Percentiles rank a stretch among this genome's conserved stretches.
Evolutionary conservation across 2,888 invertebrate species (phyloP).

Genomic region (Rhodophaea formosa): DNA sequence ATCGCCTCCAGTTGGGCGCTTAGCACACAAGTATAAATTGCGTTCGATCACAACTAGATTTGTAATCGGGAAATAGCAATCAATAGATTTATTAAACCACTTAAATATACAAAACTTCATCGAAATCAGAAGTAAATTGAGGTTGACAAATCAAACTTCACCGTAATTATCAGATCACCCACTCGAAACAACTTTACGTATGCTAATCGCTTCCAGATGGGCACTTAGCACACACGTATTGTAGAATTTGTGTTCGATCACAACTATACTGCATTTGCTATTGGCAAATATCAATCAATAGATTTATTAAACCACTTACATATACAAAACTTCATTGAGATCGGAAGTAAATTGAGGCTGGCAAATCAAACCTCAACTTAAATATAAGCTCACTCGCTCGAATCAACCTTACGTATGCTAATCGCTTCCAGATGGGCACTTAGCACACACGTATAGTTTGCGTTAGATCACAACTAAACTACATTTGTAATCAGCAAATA

Average conservation of each 20-base stretch:
- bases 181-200: not conserved
- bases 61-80: conserved; percentile 41
- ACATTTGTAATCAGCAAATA: conserved; percentile 40
- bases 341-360: no score
- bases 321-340: no score
- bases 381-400: not conserved
- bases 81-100: no score
- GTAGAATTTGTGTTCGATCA: conserved; percentile 33
- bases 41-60: conserved; percentile 36
- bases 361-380: not conserved
- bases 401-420: not conserved
- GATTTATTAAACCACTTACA: no score
- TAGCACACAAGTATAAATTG: conserved; percentile 28
- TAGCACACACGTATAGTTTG: conserved; percentile 28
- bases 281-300: no score
- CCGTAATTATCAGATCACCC: not conserved
- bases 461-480: conserved; percentile 36
- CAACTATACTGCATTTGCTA: conserved; percentile 40
- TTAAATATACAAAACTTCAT: no score
- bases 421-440: conserved; percentile 1
- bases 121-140: no score
- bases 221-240: conserved; percentile 23
- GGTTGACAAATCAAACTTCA: not conserved
- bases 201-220: conserved; percentile 4
- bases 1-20: not conserved